phyloP scores from a whole-genome alignment of 2,888 invertebrate genomes.

The Pachliopta kotzebuea region DNA sequence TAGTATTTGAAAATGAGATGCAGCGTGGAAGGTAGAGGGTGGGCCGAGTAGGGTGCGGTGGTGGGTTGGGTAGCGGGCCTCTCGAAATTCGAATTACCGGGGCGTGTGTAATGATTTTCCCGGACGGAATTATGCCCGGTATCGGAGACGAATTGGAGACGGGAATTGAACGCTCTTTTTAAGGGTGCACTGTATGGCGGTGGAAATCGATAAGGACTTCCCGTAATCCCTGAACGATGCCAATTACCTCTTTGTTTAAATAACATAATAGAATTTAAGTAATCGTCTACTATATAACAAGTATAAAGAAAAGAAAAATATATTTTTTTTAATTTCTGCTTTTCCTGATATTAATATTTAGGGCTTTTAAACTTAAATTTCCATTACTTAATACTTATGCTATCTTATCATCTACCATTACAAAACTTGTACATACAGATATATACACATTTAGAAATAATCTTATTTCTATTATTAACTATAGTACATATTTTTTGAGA shows the following conservation, averaged over 20 bases:
- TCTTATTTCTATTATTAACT: too few species aligned
- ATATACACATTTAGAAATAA: too few species aligned
- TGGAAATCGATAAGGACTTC: constrained; percentile 38
- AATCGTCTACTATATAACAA: not conserved
- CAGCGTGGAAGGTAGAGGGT: constrained; percentile 58
- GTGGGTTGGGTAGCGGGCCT: constrained; percentile 45
- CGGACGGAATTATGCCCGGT: constrained; percentile 73
- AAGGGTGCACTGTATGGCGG: constrained; percentile 37
- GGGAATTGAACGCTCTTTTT: constrained; percentile 52
- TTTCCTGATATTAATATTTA: too few species aligned
- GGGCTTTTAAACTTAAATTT: too few species aligned
- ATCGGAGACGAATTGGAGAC: constrained; percentile 65
- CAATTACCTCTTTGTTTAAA: constrained; percentile 25
- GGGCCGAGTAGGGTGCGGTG: constrained; percentile 33
- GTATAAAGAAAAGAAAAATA: too few species aligned
- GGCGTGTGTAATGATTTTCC: constrained; percentile 80
- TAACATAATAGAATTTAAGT: not conserved
- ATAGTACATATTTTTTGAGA: too few species aligned
- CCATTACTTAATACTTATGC: too few species aligned
- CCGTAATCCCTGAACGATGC: constrained; percentile 30
- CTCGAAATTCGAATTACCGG: constrained; percentile 78
- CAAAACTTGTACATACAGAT: too few species aligned
- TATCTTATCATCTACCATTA: too few species aligned
- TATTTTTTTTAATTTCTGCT: too few species aligned
- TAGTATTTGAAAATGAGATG: constrained; percentile 79